A percentile compares a stretch with the other conserved stretches of the same genome.
These are phyloP conservation scores for Lepidostoma basale DNA, from an alignment of 1,140 invertebrate genomes.

Conservation along the genomic window DNA sequence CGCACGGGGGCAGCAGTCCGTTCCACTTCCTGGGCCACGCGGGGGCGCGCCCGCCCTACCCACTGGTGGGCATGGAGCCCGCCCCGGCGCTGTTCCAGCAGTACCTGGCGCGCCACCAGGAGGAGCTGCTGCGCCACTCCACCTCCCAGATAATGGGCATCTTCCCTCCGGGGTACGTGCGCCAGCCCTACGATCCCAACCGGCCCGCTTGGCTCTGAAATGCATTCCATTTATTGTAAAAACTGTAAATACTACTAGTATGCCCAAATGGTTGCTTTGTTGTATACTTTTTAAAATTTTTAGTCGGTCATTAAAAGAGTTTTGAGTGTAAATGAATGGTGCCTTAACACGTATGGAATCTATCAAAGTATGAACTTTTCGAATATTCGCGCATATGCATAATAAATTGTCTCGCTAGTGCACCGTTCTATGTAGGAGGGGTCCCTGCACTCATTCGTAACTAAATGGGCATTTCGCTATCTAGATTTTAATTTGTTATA, in stretches of 20 bases:
- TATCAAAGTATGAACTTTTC: too few relatives aligned
- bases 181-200: slow-evolving; percentile 70
- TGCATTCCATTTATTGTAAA: background rate
- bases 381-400: too few relatives aligned
- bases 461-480: too few relatives aligned
- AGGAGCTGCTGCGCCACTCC: slow-evolving; percentile 62
- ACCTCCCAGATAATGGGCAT: slow-evolving; percentile 60
- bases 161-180: slow-evolving; percentile 70
- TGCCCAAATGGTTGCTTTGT: background rate
- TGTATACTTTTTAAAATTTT: background rate
- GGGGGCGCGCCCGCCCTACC: slow-evolving; percentile 61
- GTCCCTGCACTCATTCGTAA: too few relatives aligned
- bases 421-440: too few relatives aligned
- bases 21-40: slow-evolving; percentile 61
- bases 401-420: too few relatives aligned
- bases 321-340: background rate
- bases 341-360: too few relatives aligned
- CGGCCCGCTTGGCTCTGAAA: slow-evolving; percentile 61
- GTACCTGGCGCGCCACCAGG: slow-evolving; percentile 67
- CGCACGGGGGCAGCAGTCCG: slow-evolving; percentile 56
- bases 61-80: slow-evolving; percentile 64
- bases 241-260: background rate
- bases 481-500: too few relatives aligned
- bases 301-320: background rate
- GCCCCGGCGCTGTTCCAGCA: slow-evolving; percentile 72